Percentiles rank a stretch among this genome's conserved stretches.
phyloP scores from a whole-genome alignment of 2,113 vertebrate genomes.

The Ceyx margarethae region DNA sequence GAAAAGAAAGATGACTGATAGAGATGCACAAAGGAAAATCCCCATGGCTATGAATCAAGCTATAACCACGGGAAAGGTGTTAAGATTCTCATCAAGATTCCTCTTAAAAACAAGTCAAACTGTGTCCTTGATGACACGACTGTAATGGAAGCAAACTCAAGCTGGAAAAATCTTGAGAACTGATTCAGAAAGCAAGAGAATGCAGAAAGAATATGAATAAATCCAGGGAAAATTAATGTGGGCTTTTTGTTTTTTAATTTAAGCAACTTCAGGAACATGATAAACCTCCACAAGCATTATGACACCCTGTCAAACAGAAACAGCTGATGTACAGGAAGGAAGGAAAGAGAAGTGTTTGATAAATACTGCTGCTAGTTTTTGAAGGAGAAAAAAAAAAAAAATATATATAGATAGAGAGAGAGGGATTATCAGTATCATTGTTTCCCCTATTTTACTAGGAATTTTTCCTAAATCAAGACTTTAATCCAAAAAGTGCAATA shows the following conservation, averaged over 20 bases:
- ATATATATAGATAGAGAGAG: not conserved
- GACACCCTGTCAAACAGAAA: not conserved
- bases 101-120: not conserved
- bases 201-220: not conserved
- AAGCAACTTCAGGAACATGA: not conserved
- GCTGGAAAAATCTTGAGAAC: not conserved
- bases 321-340: not conserved
- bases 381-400: not conserved
- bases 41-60: not conserved
- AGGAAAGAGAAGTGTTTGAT: not conserved
- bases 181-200: not conserved
- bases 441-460: no score
- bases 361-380: not conserved
- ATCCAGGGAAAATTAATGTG: fast-evolving
- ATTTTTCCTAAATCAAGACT: not conserved
- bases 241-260: not conserved
- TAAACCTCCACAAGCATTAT: not conserved
- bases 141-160: not conserved
- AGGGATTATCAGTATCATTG: not conserved
- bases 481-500: not conserved
- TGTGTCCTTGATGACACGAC: not conserved
- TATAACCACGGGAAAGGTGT: not conserved
- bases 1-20: not conserved
- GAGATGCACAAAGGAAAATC: not conserved
- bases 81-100: not conserved